Base-by-base conservation (phyloP, 92 coral and sea anemone genomes). In the Palythoa grandiflora region DNA sequence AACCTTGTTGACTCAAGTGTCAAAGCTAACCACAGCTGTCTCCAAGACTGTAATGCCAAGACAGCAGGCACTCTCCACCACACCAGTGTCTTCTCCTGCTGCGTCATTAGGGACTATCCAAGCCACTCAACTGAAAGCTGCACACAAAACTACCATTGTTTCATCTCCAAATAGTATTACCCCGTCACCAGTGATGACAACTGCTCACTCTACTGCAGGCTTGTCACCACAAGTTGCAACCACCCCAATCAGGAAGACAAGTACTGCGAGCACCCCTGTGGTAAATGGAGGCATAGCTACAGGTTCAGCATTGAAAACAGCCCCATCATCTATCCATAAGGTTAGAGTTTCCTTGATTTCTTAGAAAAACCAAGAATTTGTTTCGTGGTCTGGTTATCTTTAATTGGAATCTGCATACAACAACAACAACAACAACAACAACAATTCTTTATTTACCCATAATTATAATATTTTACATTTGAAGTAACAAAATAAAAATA, bases 11-110 rank as follows among this genome's bases (percentile, higher is more conserved):
- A 81, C 86, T 81, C 86, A 81, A 71, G 76, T 81, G 35, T 81
- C 86, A 68, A 81, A 81, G 75, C 71, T 81, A 38, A 81, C 86
- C 2, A 47, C 86, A 21, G 86, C 86, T 63, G 63, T 81, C 44
- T 81, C 86, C 9, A 81, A 63, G 60, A 68, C 78, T 21, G 66
- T 80, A 17, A 78, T 68, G 0, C 35, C 85, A 7, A 78, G 57
- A n/a, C 85, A 72, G 20, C 68, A 66, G 68, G 59, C 73, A 53
- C 81, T 84, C 19, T 13, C 61, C 15, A 17, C 77, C 9, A 37
- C 65, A 40, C 84, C 61, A 38, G 68, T 61, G 39, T 59, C 19
- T 9, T 14, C 83, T 16, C 81, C 89, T 0, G 78, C 52, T 9
- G 37, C 17, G 13, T 70, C 44, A 6, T 5, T 36, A 70, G 75